Evolutionary conservation across 1,140 invertebrate species (phyloP).

Genomic region (Ephestia elutella): DNA sequence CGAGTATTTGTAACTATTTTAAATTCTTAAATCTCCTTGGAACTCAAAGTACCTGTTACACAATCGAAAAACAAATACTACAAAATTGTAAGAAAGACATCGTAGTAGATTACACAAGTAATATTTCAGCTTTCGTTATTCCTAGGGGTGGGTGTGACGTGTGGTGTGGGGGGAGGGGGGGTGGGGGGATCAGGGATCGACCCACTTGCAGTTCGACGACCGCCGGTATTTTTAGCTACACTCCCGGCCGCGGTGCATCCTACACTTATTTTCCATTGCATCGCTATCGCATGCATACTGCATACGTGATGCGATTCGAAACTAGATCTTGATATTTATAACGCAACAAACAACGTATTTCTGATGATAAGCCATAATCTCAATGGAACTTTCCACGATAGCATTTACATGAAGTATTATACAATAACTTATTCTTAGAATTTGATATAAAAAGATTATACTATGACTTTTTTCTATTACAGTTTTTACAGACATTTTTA

Average conservation of each 20-base stretch:
- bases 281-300: constrained; percentile 36
- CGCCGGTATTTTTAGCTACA: constrained; percentile 58
- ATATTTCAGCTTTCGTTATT: not conserved
- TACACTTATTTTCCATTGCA: constrained; percentile 51
- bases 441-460: too few relatives aligned
- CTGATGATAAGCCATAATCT: not conserved
- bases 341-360: not conserved
- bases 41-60: not conserved
- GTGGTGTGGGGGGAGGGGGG: constrained; percentile 13
- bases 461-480: too few relatives aligned
- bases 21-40: too few relatives aligned
- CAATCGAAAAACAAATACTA: too few relatives aligned
- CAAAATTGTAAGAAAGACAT: not conserved
- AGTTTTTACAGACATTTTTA: too few relatives aligned
- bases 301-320: constrained; percentile 18
- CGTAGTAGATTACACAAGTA: not conserved
- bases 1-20: too few relatives aligned
- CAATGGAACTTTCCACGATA: not conserved
- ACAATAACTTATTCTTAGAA: too few relatives aligned
- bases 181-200: constrained; percentile 42
- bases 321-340: constrained; percentile 9
- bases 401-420: not conserved
- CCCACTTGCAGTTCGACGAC: constrained; percentile 59
- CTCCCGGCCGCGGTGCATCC: constrained; percentile 44
- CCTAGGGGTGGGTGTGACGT: constrained; percentile 1